These are phyloP conservation scores for Decapterus maruadsi DNA, from an alignment of 2,797 vertebrate genomes.

Conservation along the genomic window DNA sequence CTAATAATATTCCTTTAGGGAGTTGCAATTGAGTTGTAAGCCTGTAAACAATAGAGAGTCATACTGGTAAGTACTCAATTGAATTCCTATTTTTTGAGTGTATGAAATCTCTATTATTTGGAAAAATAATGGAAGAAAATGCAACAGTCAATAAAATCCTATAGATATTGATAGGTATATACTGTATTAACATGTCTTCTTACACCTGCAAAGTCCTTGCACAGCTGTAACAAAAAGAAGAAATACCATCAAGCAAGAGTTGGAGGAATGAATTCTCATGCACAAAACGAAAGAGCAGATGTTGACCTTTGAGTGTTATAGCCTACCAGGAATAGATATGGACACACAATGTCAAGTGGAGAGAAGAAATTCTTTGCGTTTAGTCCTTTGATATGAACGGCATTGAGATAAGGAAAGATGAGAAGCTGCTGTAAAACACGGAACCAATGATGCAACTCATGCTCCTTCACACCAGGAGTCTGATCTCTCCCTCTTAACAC, in stretches of 20 bases:
- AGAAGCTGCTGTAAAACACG: constrained; percentile 42
- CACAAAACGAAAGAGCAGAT: constrained; percentile 17
- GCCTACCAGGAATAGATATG: constrained; percentile 8
- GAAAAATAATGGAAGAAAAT: background rate
- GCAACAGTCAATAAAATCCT: background rate
- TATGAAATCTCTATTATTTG: background rate
- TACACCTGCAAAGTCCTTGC: background rate
- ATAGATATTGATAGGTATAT: no score
- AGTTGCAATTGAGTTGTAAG: constrained; percentile 18
- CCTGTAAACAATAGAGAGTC: constrained; percentile 9
- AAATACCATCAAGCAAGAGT: background rate
- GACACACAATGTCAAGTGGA: constrained; percentile 43
- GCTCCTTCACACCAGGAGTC: constrained; percentile 35
- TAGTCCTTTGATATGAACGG: constrained; percentile 38
- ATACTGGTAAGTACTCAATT: background rate
- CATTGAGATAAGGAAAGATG: constrained; percentile 53
- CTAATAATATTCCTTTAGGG: constrained; percentile 22
- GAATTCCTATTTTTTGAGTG: no score
- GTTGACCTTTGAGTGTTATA: constrained; percentile 43
- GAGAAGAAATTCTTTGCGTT: constrained; percentile 17
- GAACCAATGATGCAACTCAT: constrained; percentile 42
- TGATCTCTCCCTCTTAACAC: constrained; percentile 60
- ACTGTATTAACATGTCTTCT: no score
- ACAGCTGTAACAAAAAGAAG: background rate
- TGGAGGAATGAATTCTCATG: background rate